Evolutionary conservation across 2,113 vertebrate species (phyloP).

Genomic region (Parus major): DNA sequence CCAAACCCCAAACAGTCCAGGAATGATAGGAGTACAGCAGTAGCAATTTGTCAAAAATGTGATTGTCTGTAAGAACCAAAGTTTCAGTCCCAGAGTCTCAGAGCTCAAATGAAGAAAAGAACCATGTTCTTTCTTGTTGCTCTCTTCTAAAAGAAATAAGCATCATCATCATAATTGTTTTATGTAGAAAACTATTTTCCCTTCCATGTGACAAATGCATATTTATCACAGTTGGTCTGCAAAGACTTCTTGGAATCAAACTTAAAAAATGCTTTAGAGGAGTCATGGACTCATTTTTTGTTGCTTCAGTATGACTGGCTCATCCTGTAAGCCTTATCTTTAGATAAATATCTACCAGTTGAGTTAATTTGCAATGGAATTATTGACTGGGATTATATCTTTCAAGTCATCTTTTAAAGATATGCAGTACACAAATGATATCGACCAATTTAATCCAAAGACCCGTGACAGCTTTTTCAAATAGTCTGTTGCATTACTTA

Average conservation of each 20-base stretch:
- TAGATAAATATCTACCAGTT: neutral
- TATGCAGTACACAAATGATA: neutral
- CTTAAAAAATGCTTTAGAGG: neutral
- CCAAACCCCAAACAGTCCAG: neutral
- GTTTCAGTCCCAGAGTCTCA: neutral
- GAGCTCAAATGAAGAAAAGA: neutral
- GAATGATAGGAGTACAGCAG: neutral
- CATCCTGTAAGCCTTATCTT: neutral
- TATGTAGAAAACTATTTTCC: neutral
- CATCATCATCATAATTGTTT: neutral
- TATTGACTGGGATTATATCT: neutral
- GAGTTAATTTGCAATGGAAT: neutral
- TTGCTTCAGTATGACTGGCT: neutral
- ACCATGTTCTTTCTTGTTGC: neutral
- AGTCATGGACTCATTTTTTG: neutral
- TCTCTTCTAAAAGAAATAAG: neutral
- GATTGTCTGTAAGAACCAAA: neutral
- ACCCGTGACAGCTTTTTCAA: neutral
- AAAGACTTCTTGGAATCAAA: neutral
- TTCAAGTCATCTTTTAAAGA: neutral
- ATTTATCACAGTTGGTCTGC: neutral
- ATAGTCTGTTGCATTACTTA: neutral
- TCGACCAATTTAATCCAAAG: neutral
- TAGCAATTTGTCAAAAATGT: slow-evolving; percentile 7
- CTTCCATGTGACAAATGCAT: neutral